Evolutionary conservation across 2,797 vertebrate genomes (phyloP).

Genomic region (Moxostoma hubbsi): DNA sequence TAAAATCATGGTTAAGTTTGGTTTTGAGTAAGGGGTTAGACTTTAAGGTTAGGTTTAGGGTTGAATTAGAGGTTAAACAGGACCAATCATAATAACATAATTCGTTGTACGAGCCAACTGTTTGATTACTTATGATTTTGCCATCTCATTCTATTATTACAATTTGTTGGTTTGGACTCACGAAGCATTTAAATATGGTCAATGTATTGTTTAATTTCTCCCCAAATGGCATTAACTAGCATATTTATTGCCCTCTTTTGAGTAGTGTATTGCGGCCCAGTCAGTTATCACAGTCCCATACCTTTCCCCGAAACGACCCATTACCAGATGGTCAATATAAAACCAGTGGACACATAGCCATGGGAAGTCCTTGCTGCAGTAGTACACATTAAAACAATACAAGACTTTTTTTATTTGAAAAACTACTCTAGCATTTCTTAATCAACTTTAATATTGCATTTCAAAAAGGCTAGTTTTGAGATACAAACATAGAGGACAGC

Average conservation of each 20-base stretch:
- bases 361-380: not conserved
- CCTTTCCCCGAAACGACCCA: not conserved
- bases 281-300: slow-evolving; percentile 22
- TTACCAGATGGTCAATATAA: not conserved
- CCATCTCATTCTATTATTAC: no score
- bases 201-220: not conserved
- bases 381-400: slow-evolving; percentile 20
- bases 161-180: not conserved
- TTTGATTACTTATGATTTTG: no score
- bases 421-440: not conserved
- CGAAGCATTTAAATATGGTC: slow-evolving; percentile 17
- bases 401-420: slow-evolving; percentile 4
- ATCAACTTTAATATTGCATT: not conserved
- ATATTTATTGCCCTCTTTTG: slow-evolving; percentile 8
- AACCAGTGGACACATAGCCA: slow-evolving; percentile 19
- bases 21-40: no score
- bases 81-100: no score
- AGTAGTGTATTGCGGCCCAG: not conserved
- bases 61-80: no score
- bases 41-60: no score
- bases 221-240: slow-evolving; percentile 2
- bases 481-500: not conserved
- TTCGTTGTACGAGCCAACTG: no score
- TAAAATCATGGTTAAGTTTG: no score
- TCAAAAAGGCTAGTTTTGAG: not conserved